Evolutionary conservation across 2,888 invertebrate genomes (phyloP).

Genomic region (Melanostoma scalare): DNA sequence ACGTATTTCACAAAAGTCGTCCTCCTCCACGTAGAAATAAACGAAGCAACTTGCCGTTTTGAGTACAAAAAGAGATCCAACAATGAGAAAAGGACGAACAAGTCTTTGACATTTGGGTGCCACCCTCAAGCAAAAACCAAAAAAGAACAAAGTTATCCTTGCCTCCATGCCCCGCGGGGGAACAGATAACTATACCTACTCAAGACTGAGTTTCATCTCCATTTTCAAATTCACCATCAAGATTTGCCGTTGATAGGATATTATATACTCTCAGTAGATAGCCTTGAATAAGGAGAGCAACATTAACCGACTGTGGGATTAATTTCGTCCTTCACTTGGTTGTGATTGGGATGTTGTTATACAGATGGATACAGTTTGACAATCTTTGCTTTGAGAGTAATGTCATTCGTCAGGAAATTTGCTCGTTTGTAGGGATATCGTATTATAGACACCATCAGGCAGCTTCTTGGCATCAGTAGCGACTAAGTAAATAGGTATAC

Average conservation of each 20-base stretch:
- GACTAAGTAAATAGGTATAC: constrained; percentile 54
- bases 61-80: constrained; percentile 24
- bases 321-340: constrained; percentile 54
- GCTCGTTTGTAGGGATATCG: constrained; percentile 62
- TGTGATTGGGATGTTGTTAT: constrained; percentile 36
- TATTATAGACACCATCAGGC: too few species aligned
- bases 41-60: constrained; percentile 34
- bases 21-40: constrained; percentile 51
- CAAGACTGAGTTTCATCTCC: constrained; percentile 64
- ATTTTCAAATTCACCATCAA: constrained; percentile 65
- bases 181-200: constrained; percentile 68
- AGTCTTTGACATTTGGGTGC: constrained; percentile 72
- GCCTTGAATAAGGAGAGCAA: constrained; percentile 13
- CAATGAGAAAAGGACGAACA: constrained; percentile 65
- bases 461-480: too few species aligned
- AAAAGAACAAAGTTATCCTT: constrained; percentile 50
- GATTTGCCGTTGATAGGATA: constrained; percentile 25
- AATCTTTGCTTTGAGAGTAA: constrained; percentile 35
- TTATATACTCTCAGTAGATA: background rate
- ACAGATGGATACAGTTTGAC: constrained; percentile 17
- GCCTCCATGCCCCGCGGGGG: constrained; percentile 12
- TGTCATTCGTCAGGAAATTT: constrained; percentile 69
- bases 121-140: constrained; percentile 64
- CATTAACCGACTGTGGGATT: constrained; percentile 62
- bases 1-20: constrained; percentile 65